These are phyloP conservation scores for Hexactinellida sp. DNA, from an alignment of 37 sponge, comb jelly and placozoan species.

Conservation along the genomic window DNA sequence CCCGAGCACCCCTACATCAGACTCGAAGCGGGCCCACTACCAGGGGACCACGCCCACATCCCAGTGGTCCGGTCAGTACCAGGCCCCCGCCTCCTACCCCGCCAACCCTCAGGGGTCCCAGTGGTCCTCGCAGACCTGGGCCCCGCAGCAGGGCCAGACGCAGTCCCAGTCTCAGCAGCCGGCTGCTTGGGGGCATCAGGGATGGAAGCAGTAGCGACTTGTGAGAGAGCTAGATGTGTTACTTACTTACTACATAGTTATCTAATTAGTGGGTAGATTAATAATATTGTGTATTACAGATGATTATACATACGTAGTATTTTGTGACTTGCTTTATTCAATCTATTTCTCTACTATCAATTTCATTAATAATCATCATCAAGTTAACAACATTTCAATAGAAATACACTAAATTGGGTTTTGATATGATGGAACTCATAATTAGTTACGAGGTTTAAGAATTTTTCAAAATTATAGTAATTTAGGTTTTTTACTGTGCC, in stretches of 20 bases:
- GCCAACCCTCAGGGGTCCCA: not conserved
- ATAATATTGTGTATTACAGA: not conserved
- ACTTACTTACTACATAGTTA: not conserved
- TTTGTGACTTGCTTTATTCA: not conserved
- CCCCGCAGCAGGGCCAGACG: not conserved
- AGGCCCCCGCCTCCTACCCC: not conserved
- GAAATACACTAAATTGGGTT: no score
- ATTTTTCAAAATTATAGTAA: no score
- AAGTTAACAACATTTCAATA: no score
- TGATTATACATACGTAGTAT: no score
- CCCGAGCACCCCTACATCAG: not conserved
- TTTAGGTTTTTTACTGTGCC: no score
- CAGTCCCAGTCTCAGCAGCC: not conserved
- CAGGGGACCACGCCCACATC: not conserved
- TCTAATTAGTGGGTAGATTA: not conserved
- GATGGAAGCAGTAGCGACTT: not conserved
- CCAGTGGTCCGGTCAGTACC: constrained; percentile 4
- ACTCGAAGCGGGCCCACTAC: not conserved
- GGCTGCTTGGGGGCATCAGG: not conserved
- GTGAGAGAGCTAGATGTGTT: not conserved
- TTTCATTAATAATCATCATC: no score
- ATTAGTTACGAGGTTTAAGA: no score
- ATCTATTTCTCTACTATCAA: not conserved
- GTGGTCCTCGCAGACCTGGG: not conserved
- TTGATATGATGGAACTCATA: no score